Evolutionary conservation across 1,140 invertebrate species (phyloP), one percentile per base, ranked within the genome.

Genomic region (Drosophila sturtevanti): DNA sequence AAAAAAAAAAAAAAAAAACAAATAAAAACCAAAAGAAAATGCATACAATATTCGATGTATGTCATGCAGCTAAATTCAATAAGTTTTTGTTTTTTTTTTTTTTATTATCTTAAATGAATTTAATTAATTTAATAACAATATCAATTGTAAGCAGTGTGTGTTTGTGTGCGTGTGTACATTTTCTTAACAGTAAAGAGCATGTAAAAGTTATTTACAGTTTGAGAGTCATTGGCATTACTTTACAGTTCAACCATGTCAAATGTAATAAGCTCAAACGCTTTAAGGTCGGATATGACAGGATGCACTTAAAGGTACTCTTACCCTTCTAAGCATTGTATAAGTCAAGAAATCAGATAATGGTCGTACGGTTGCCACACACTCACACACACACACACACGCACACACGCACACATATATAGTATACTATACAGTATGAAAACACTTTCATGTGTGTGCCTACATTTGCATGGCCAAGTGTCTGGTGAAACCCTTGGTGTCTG

Each of bases 291-390:
- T 48, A 48, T 48, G 41, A 48, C 27, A 31, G 27, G 41, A 48
- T 48, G 41, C 41, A 48, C 41, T 48, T 48, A 48, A 48, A 48
- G 41, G 41, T 48, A 48, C 41, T 48, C 35, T 38, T 59, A 34
- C 24, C 18, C 56, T 18, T 34, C 60, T 22, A 34, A 65, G 64
- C 41, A 48, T 48, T 48, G 41, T 70, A 77, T 76, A 73, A 87
- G 82, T 89, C 79, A 79, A 81, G 84, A 73, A 76, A 79, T 81
- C 82, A 82, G 82, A 81, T 75, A 87, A 87, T 78, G 80, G 76
- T 66, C 75, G 35, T 63, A 52, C 1, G 35, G 38, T 22, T 48
- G 38, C 5, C 31, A 24, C 48, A 41, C 66, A 74, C 41, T 16
- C 41, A 44, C 66, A 70, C 63, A 63, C 77, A 66, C 55, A 48